Evolutionary conservation across 2,113 vertebrate genomes (phyloP).

Genomic region (Acrocephalus arundinaceus): DNA sequence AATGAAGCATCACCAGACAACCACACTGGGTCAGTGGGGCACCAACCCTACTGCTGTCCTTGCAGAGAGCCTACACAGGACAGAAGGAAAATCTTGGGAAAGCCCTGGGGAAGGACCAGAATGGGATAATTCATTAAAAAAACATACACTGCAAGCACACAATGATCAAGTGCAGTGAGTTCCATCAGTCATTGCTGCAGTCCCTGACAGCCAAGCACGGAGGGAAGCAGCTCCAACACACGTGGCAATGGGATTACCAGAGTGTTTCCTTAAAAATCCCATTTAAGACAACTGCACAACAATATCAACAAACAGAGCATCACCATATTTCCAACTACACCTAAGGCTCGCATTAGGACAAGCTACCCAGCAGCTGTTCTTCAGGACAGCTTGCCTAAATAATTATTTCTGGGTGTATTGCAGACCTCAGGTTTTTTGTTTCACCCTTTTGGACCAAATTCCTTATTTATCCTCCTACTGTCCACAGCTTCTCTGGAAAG

Average conservation of each 20-base stretch:
- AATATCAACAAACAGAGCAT: background rate
- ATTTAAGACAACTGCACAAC: background rate
- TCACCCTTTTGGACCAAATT: background rate
- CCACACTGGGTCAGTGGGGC: background rate
- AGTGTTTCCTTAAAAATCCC: background rate
- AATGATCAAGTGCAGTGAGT: background rate
- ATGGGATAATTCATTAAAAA: background rate
- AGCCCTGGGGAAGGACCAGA: background rate
- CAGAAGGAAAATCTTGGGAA: background rate
- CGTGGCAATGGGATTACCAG: background rate
- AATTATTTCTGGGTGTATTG: background rate
- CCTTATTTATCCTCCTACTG: background rate
- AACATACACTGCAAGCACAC: background rate
- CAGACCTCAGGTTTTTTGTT: background rate
- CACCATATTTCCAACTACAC: background rate
- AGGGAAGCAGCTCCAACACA: background rate
- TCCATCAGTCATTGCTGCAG: background rate
- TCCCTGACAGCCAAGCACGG: background rate
- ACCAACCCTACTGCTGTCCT: background rate
- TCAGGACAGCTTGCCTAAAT: background rate
- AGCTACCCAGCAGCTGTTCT: background rate
- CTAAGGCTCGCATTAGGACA: background rate
- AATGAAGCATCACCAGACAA: background rate
- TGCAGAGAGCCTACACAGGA: background rate
- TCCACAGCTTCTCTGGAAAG: slow-evolving; percentile 20